phyloP scores from a whole-genome alignment of 2,113 vertebrate species.

The Fulmarus glacialis region DNA sequence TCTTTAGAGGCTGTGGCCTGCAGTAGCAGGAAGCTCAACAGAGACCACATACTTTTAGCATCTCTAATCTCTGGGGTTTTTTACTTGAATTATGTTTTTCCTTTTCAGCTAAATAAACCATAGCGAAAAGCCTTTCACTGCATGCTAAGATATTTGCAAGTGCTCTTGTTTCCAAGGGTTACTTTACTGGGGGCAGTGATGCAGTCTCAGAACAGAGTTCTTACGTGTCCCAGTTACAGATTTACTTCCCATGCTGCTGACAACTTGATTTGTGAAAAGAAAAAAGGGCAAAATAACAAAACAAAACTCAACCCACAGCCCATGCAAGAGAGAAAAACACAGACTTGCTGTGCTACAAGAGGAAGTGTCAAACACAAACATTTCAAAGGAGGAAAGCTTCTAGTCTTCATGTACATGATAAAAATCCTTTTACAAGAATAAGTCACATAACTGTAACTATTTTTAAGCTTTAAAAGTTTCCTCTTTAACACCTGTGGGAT shows the following conservation, averaged over 20 bases:
- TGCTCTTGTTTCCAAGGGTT: constrained; percentile 44
- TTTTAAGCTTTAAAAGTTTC: constrained; percentile 40
- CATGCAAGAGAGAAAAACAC: background rate
- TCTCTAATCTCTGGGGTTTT: background rate
- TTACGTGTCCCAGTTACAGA: constrained; percentile 28
- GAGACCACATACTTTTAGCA: background rate
- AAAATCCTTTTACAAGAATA: constrained; percentile 24
- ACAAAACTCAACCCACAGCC: constrained; percentile 1
- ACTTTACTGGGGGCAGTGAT: background rate
- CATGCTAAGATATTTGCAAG: background rate
- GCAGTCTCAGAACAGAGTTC: background rate
- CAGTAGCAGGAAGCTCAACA: background rate
- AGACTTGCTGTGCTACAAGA: background rate
- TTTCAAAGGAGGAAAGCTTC: constrained; percentile 5
- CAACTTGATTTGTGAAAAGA: constrained; percentile 50
- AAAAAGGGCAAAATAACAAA: constrained; percentile 26
- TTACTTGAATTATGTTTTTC: background rate
- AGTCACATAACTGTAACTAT: constrained; percentile 1
- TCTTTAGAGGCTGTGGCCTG: background rate
- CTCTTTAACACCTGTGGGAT: constrained; percentile 50
- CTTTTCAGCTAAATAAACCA: constrained; percentile 8
- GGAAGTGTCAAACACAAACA: constrained; percentile 4
- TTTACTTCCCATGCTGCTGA: background rate
- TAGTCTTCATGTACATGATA: background rate
- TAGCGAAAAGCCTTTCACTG: background rate